Base-by-base conservation (phyloP, 1,140 invertebrate genomes). In the Acyrthosiphon pisum region DNA sequence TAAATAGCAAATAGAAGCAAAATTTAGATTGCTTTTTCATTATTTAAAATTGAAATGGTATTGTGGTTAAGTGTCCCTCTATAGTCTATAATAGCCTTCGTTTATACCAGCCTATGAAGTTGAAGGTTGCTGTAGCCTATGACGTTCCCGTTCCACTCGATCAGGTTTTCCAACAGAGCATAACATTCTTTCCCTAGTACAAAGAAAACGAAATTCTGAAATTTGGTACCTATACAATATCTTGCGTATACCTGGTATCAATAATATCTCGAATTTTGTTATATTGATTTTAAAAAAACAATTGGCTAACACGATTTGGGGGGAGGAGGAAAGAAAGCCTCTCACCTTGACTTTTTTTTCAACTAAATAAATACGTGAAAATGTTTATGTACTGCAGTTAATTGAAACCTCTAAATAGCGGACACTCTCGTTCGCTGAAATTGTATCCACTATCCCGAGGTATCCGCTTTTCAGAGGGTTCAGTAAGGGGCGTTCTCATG, bases 161-260 rank as follows among this genome's bases (percentile, higher is more conserved):
- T 46, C 56, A 35, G 46, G 60, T 91, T 91, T 46, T 91, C 41
- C 56, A 91, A 46, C 41, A 76, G 60, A 91, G 90, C 90, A 91
- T 91, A 20, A 91, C 56, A 91, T 91, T 76, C 41, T 68, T 68
- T 76, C 6, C 41, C 11, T 0, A 48, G 0, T 56, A 89, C 48
- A 89, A 89, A 56, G 50, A 89, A 89, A 89, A 53, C 22, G 11
- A 89, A 89, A 53, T 56, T 53, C 50, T 37, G 20, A 48, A 50
- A 89, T 8, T 35, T 48, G 30, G 60, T 76, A 4, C 20, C 46
- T 46, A 48, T 88, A 23, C n/a, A 53, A 53, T 37, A 56, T 89
- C 37, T 56, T 35, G 22, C 23, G 9, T 41, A 41, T 26, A 84
- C 26, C 83, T 41, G 20, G 23, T 44, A 41, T 83, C 35, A 37